Base-by-base conservation (phyloP, 2,888 invertebrate genomes). In the Agapetus fuscipes region DNA sequence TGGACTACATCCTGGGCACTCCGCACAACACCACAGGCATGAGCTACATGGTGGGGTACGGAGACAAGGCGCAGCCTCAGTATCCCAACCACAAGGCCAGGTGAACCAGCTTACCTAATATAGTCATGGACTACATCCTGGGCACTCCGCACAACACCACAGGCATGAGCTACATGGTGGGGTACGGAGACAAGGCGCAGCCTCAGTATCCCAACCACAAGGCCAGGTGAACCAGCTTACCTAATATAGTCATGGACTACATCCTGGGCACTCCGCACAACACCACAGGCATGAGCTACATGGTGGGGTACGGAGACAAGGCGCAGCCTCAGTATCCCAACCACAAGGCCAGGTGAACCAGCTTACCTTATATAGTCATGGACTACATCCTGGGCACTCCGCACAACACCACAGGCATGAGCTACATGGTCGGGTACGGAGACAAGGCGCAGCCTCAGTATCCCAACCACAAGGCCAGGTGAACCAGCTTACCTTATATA, bases 391-490 rank as follows among this genome's bases (percentile, higher is more conserved):
- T 74, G 13, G 73, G 74, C 4, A n/a, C n/a, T n/a, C n/a, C n/a
- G n/a, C n/a, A n/a, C n/a, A n/a, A n/a, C n/a, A 63, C 66, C 11
- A 53, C 55, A 45, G 73, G 73, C 3, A 59, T 64, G 31, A 73
- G 72, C 51, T 75, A 56, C 51, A 64, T 74, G 0, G 64, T 73
- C n/a, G 74, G 74, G 2, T 74, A 65, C 53, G 74, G 74, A 7
- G 48, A 54, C 27, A 64, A 72, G 50, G 69, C 68, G 29, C 74
- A 74, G 0, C 57, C 53, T 38, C 63, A 66, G 45, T n/a, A n/a
- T n/a, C 71, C 73, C 1, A 66, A 71, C 48, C 74, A 75, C 51
- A 63, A 71, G 3, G 68, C 73, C 2, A 69, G 65, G 66, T 68
- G 4, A 20, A n/a, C n/a, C n/a, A n/a, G n/a, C n/a, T n/a, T n/a